Evolutionary conservation across 2,888 invertebrate genomes (phyloP), one percentile per base, ranked within the genome.

Genomic region (Podotricha telesiphe): DNA sequence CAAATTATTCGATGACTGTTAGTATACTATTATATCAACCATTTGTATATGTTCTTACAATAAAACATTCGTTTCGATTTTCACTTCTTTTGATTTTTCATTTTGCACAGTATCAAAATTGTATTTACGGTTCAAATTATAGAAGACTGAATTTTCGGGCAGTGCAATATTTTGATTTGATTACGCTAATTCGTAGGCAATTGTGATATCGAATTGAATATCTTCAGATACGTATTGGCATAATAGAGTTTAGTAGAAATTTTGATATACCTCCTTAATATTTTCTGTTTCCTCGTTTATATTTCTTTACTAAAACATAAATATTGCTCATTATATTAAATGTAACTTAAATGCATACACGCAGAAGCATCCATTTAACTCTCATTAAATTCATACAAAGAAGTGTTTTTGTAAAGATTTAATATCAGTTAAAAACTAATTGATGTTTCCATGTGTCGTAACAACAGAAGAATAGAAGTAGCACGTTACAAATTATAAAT

Each of bases 131-230:
- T 72, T 72, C 64, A 71, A 72, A 62, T 28, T 80, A 83, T 81
- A 79, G 80, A 87, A 88, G 91, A 90, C 91, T 89, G 89, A 90
- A 77, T 79, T n/a, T n/a, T 82, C 81, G 92, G 92, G 92, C 84
- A 85, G 92, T 92, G 92, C 92, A 92, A 92, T 91, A 89, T n/a
- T 50, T 65, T 17, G n/a, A 62, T 34, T 51, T 65, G n/a, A 34
- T 55, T 20, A 55, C 34, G 13, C 19, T 11, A 34, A 62, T 37
- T 64, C 15, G 7, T 20, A n/a, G 51, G 15, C 19, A 19, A 15
- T 63, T 40, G n/a, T 51, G 40, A 37, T 40, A 34, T 34, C 19
- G 34, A 17, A 48, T 50, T 28, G 34, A 13, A 37, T 64, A 22
- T 53, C 64, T 51, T 22, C n/a, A 42, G 40, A 50, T 53, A n/a